Base-by-base conservation (phyloP, 2,888 invertebrate species). In the Achlya flavicornis region DNA sequence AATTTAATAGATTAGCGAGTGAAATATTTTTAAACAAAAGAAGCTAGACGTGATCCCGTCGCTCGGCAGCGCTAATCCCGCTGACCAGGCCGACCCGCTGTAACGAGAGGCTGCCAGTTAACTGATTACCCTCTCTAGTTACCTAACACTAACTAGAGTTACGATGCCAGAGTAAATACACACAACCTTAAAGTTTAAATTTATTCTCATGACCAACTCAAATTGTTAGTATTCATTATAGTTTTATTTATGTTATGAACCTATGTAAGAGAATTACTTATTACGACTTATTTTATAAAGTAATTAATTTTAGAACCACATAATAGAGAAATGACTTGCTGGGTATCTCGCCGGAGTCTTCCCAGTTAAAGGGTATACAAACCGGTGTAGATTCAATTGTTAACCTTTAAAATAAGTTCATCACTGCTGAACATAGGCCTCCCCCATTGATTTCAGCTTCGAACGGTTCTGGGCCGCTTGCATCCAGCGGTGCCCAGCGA, bases 71-170 rank as follows among this genome's bases (percentile, higher is more conserved):
- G 71, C 65, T 82, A 78, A 82, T 78, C 77, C 72, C 65, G 64
- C 68, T 74, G 79, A 79, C 81, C 81, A 74, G 19, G n/a, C 10
- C 53, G 53, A 53, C 53, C 53, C 76, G 58, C 69, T 57, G 73
- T 79, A 80, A 84, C 78, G 74, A 75, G 75, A 73, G 70, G 57
- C 60, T 63, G 72, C 66, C 72, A 75, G 79, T 73, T 80, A 77
- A 81, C 78, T 75, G 80, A 83, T 84, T 82, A 79, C 73, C 69
- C 69, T 71, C 64, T 72, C 68, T 60, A 48, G 68, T 70, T 64
- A 53, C 53, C 41, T 41, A 16, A 16, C 19, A 62, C 62, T 63
- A 53, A 61, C 70, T 70, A 71, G 73, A 70, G 70, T 67, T 53
- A 19, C 53, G 53, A 66, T 64, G 65, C 65, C 61, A 32, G 64